Conservation (phyloP, 1,140 invertebrate species). For the Chironomus tepperi region DNA sequence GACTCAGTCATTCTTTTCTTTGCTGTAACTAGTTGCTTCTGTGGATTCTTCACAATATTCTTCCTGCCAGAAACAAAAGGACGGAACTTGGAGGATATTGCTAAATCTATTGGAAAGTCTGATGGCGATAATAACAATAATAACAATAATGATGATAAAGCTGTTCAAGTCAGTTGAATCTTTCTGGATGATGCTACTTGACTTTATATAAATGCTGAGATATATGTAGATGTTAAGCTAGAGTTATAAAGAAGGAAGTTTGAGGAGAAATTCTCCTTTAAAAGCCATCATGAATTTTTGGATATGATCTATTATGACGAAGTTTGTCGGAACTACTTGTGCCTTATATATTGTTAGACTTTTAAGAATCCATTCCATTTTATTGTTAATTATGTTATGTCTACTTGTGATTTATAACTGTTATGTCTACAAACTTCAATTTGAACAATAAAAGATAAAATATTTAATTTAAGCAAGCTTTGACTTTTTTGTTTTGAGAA, state of each 20-base stretch:
- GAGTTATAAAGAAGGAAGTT: too few species aligned
- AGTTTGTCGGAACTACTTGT: too few species aligned
- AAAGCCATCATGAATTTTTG: too few species aligned
- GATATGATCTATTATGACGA: too few species aligned
- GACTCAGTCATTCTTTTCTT: constrained; percentile 46
- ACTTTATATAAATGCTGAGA: background rate
- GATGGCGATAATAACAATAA: background rate
- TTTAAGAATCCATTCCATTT: too few species aligned
- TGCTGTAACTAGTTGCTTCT: constrained; percentile 39
- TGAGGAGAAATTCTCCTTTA: too few species aligned
- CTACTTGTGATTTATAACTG: background rate
- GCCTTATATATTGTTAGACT: too few species aligned
- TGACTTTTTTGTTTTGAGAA: background rate
- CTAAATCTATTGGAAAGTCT: background rate
- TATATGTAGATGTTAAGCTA: too few species aligned
- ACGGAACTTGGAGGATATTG: constrained; percentile 51
- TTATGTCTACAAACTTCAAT: background rate
- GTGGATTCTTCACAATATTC: constrained; percentile 43
- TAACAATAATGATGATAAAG: too few species aligned
- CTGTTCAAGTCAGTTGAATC: background rate
- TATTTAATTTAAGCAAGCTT: background rate
- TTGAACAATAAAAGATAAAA: background rate
- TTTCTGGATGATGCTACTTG: background rate
- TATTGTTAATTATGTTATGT: too few species aligned
- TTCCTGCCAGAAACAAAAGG: constrained; percentile 62